Evolutionary conservation across 2,113 vertebrate species (phyloP).

Genomic region (Phrynosoma blainvillii): DNA sequence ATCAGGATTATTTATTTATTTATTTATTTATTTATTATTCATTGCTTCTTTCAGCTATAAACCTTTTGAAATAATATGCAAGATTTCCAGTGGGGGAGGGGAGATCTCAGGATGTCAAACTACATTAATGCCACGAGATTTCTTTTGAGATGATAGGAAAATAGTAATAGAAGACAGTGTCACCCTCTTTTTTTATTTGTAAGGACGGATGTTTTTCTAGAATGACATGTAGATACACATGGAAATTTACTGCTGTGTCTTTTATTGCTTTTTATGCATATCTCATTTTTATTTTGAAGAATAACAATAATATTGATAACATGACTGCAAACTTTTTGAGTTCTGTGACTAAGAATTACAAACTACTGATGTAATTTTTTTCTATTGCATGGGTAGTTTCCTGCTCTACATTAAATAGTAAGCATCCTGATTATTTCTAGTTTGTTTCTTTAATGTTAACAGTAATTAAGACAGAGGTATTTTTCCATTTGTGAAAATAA

Average conservation of each 20-base stretch:
- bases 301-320: neutral
- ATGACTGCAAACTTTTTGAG: constrained; percentile 11
- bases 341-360: neutral
- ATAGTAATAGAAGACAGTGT: neutral
- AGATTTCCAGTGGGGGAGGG: no score
- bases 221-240: neutral
- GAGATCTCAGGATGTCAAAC: no score
- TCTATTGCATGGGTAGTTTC: neutral
- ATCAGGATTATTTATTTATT: no score
- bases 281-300: neutral
- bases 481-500: constrained; percentile 19
- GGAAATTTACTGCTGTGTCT: neutral
- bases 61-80: no score
- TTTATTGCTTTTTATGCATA: neutral
- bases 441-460: neutral
- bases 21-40: no score
- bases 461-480: constrained; percentile 24
- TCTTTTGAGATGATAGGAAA: neutral
- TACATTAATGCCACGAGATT: neutral
- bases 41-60: no score
- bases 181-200: neutral
- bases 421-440: neutral
- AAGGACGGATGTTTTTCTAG: neutral
- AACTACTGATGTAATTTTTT: constrained; percentile 21
- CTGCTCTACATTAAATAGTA: constrained; percentile 11